Conservation (phyloP, 2,797 vertebrate genomes). For the Apodemus agrarius region DNA sequence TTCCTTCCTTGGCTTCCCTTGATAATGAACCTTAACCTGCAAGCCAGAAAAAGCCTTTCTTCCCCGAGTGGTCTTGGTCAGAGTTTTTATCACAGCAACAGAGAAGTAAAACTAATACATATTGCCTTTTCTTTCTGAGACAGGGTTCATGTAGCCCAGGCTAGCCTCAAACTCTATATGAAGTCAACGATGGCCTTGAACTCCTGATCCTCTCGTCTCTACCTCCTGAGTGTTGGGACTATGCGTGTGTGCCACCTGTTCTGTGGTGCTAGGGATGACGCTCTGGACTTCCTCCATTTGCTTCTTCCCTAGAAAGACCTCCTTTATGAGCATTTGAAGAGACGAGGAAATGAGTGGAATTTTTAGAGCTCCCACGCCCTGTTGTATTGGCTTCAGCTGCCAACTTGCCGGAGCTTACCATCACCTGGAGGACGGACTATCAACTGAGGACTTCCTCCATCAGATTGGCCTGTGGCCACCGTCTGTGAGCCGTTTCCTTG, state of each 20-base stretch:
- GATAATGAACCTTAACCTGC: background rate
- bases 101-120: background rate
- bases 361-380: background rate
- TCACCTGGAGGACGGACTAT: background rate
- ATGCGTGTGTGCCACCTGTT: too few species aligned
- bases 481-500: background rate
- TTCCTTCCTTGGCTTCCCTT: background rate
- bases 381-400: too few species aligned
- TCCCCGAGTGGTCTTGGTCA: background rate
- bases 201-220: background rate
- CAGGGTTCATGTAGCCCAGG: background rate
- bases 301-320: background rate
- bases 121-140: background rate
- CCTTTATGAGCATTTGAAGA: background rate
- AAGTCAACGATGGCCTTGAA: background rate
- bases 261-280: background rate
- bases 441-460: background rate
- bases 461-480: background rate
- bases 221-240: background rate
- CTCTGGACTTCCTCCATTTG: background rate
- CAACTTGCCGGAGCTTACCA: background rate
- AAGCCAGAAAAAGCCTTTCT: background rate
- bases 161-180: background rate
- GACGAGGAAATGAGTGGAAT: background rate
- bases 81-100: background rate